These are phyloP conservation scores for Unio pictorum DNA, from an alignment of 2,888 invertebrate species.

Conservation along the genomic window DNA sequence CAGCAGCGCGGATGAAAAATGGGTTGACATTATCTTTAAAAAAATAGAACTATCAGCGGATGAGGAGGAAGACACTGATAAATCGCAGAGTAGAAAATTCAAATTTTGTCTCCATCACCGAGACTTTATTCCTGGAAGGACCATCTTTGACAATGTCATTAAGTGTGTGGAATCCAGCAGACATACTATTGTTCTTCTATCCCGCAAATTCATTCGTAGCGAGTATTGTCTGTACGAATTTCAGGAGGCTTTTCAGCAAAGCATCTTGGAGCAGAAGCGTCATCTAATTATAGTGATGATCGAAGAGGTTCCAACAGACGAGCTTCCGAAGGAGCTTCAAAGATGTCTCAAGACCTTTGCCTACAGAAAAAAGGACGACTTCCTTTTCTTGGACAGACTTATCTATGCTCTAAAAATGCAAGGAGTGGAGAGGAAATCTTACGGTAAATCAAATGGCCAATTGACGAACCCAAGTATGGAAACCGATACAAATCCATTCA, in stretches of 20 bases:
- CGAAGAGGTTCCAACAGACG: conserved; percentile 87
- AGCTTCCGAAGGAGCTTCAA: conserved; percentile 66
- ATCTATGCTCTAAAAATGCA: conserved; percentile 29
- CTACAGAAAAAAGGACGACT: conserved; percentile 40
- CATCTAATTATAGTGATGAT: conserved; percentile 87
- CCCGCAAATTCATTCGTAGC: conserved; percentile 90
- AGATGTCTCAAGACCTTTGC: conserved; percentile 48
- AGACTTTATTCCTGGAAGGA: conserved; percentile 56
- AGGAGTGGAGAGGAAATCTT: conserved; percentile 6
- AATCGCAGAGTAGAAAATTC: conserved; percentile 17
- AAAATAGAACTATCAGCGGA: conserved; percentile 76
- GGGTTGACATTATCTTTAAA: conserved; percentile 87
- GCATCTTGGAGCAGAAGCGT: conserved; percentile 80
- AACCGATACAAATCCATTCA: no score
- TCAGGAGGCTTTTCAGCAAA: conserved; percentile 88
- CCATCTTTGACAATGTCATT: conserved; percentile 88
- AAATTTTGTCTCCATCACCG: conserved; percentile 56
- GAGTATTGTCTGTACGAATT: conserved; percentile 93
- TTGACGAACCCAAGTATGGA: no score
- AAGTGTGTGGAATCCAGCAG: conserved; percentile 91
- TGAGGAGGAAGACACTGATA: conserved; percentile 73
- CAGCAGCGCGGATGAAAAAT: conserved; percentile 89
- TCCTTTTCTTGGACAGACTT: conserved; percentile 38
- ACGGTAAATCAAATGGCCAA: conserved; percentile 3
- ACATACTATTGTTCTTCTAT: conserved; percentile 88